These are phyloP conservation scores for Andrena bucephala DNA, from an alignment of 2,888 invertebrate genomes.

Conservation along the genomic window DNA sequence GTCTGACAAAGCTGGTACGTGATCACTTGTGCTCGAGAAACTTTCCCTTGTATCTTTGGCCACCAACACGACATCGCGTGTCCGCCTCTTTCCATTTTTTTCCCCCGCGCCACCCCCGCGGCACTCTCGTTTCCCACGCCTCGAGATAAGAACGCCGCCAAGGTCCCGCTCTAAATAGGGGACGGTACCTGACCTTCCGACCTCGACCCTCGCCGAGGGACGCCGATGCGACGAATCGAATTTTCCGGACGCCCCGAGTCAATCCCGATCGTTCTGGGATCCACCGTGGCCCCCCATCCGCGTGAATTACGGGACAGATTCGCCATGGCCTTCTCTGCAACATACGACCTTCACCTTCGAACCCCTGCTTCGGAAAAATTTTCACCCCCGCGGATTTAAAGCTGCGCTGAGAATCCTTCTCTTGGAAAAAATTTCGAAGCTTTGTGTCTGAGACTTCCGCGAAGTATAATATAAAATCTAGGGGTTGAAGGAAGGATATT, in stretches of 20 bases:
- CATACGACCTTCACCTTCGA: slow-evolving; percentile 7
- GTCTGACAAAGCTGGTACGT: slow-evolving; percentile 78
- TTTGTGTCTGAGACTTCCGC: too few relatives aligned
- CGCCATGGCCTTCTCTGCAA: background rate
- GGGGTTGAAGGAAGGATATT: too few relatives aligned
- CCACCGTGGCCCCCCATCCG: background rate
- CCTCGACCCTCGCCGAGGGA: slow-evolving; percentile 60
- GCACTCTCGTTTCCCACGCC: slow-evolving; percentile 37
- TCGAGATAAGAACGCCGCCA: slow-evolving; percentile 73
- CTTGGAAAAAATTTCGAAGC: too few relatives aligned
- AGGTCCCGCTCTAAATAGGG: slow-evolving; percentile 70
- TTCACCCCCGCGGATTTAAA: background rate
- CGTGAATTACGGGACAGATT: background rate
- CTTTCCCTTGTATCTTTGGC: slow-evolving; percentile 69
- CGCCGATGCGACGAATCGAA: slow-evolving; percentile 34
- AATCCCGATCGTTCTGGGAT: slow-evolving; percentile 3
- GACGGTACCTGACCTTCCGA: slow-evolving; percentile 65
- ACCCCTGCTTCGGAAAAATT: background rate
- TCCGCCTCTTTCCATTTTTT: slow-evolving; percentile 43
- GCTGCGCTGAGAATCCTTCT: background rate
- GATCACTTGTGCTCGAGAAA: slow-evolving; percentile 73
- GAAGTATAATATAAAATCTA: too few relatives aligned
- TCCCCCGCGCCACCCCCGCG: slow-evolving; percentile 7
- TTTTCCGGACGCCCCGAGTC: slow-evolving; percentile 17
- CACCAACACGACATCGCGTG: slow-evolving; percentile 61